Percentiles rank a stretch among this genome's conserved stretches.
Evolutionary conservation across 2,113 vertebrate genomes (phyloP).

Genomic region (Cottus gobio): DNA sequence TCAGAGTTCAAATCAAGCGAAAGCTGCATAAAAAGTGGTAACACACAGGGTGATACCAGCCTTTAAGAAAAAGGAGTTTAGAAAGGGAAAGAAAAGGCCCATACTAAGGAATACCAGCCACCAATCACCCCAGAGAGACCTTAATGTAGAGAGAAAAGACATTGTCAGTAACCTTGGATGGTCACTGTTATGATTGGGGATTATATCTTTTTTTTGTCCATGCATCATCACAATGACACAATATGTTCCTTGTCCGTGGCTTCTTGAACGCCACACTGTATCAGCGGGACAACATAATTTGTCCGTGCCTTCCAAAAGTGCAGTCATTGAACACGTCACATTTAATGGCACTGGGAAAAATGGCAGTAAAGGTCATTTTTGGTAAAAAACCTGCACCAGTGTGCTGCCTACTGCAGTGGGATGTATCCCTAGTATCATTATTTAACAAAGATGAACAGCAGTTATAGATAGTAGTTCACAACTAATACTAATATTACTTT

Average conservation of each 20-base stretch:
- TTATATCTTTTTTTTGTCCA: neutral
- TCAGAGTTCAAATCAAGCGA: neutral
- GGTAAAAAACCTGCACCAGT: neutral
- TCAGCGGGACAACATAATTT: too few relatives aligned
- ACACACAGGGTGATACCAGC: too few relatives aligned
- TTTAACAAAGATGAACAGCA: neutral
- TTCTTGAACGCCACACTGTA: neutral
- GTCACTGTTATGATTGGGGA: neutral
- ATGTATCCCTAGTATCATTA: neutral
- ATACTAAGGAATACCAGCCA: neutral
- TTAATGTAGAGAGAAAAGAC: neutral
- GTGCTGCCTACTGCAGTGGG: neutral
- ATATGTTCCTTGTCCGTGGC: neutral
- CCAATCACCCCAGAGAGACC: neutral
- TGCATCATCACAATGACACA: neutral
- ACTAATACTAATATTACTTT: neutral
- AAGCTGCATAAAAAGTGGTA: neutral
- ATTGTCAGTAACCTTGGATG: neutral
- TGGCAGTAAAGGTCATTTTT: neutral
- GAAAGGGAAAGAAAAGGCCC: neutral
- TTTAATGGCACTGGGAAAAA: neutral
- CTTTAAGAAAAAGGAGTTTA: neutral
- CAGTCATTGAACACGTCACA: neutral
- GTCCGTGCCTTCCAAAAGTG: neutral
- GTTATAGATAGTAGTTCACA: neutral